These are phyloP conservation scores for Salmo trutta DNA, from an alignment of 2,797 vertebrate genomes.

Conservation along the genomic window DNA sequence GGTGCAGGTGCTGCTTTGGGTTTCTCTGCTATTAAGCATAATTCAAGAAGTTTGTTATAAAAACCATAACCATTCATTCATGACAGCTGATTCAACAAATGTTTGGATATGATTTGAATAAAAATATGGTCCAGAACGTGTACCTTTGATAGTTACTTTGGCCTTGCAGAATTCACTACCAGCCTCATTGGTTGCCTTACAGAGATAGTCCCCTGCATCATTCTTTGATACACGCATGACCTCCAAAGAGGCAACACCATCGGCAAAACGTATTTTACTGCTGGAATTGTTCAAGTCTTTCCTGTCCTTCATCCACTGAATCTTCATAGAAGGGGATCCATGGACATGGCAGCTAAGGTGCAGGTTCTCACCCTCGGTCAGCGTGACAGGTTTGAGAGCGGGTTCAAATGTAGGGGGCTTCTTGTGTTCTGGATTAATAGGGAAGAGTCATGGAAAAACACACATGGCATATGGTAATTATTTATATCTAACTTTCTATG, in stretches of 20 bases:
- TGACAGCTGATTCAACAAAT: background rate
- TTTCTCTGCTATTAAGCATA: slow-evolving; percentile 81
- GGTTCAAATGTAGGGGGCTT: slow-evolving; percentile 91
- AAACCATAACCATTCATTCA: background rate
- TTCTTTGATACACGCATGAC: slow-evolving; percentile 77
- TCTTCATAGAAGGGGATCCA: slow-evolving; percentile 87
- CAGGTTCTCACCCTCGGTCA: slow-evolving; percentile 82
- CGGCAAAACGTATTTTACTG: slow-evolving; percentile 85
- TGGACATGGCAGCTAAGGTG: slow-evolving; percentile 87
- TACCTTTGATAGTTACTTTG: slow-evolving; percentile 93
- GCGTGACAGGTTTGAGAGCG: slow-evolving; percentile 80
- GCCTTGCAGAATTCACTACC: slow-evolving; percentile 91
- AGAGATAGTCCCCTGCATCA: slow-evolving; percentile 90
- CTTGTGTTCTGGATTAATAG: slow-evolving; percentile 82
- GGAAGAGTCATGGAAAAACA: slow-evolving; percentile 17
- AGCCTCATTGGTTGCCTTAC: slow-evolving; percentile 90
- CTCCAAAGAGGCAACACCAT: slow-evolving; percentile 86
- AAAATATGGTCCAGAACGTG: slow-evolving; percentile 11
- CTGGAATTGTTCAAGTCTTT: slow-evolving; percentile 85
- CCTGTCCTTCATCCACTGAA: slow-evolving; percentile 95
- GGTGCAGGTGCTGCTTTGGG: slow-evolving; percentile 66
- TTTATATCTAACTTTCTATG: background rate
- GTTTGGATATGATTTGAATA: background rate
- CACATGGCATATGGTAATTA: background rate
- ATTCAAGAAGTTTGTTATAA: background rate